These are phyloP conservation scores for Semibalanus balanoides DNA, from an alignment of 1,140 invertebrate genomes.

Conservation along the genomic window DNA sequence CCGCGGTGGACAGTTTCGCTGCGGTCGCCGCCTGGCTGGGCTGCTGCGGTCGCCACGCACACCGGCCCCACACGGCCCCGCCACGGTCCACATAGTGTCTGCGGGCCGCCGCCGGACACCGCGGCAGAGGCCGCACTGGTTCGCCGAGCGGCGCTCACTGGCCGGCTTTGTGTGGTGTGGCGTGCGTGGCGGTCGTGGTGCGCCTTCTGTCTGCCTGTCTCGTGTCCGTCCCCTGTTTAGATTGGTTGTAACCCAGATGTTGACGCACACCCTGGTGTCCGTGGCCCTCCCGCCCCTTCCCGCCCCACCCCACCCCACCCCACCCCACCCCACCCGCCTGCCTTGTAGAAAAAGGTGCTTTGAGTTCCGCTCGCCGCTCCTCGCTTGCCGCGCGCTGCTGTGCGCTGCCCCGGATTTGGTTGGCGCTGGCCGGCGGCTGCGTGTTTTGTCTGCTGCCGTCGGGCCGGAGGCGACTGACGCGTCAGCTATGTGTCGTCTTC, in stretches of 20 bases:
- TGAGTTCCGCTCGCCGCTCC: constrained; percentile 9
- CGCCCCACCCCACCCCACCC: neutral
- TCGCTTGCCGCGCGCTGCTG: constrained; percentile 6
- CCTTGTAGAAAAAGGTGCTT: constrained; percentile 9
- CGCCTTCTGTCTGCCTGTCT: neutral
- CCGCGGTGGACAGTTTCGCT: too few species aligned
- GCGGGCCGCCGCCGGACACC: too few species aligned
- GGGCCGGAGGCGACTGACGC: too few species aligned
- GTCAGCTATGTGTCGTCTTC: neutral
- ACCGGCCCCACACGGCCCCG: too few species aligned
- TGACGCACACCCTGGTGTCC: neutral
- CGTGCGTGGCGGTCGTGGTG: too few species aligned
- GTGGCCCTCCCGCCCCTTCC: too few species aligned
- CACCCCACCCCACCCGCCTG: neutral
- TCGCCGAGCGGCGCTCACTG: too few species aligned
- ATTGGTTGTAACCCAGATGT: neutral
- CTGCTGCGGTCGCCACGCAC: too few species aligned
- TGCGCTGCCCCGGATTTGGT: constrained; percentile 10
- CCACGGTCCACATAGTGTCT: too few species aligned
- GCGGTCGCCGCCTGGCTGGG: too few species aligned
- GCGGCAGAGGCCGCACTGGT: too few species aligned
- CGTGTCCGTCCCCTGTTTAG: neutral
- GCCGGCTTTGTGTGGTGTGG: too few species aligned
- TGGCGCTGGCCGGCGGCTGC: neutral
- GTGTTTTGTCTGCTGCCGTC: neutral